phyloP scores from a whole-genome alignment of 2,888 invertebrate genomes.

The Ditula angustiorana region DNA sequence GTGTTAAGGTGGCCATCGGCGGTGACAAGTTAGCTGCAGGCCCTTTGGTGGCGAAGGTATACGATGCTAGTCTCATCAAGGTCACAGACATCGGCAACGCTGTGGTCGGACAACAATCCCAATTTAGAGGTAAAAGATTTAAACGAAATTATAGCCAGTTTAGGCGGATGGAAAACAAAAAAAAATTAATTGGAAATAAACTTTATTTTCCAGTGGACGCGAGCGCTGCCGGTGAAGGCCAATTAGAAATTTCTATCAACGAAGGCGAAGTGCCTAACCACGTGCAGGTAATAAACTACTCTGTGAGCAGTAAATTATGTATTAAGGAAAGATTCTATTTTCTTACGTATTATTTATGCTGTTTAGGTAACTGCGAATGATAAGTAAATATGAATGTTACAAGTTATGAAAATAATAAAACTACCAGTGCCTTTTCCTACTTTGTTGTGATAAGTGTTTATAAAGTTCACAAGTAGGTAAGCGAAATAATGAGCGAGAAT shows the following conservation, averaged over 20 bases:
- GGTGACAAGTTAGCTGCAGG: slow-evolving; percentile 96
- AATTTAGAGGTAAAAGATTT: slow-evolving; percentile 92
- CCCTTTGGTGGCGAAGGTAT: slow-evolving; percentile 96
- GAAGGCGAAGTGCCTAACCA: slow-evolving; percentile 99
- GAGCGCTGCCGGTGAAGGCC: slow-evolving; percentile 99
- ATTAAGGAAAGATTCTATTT: too few species aligned
- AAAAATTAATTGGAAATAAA: not conserved
- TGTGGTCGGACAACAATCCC: slow-evolving; percentile 97
- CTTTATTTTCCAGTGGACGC: slow-evolving; percentile 93
- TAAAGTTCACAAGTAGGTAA: too few species aligned
- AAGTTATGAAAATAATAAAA: too few species aligned
- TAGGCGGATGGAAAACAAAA: not conserved
- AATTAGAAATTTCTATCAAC: slow-evolving; percentile 99
- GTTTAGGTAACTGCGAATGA: too few species aligned
- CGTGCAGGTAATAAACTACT: slow-evolving; percentile 88
- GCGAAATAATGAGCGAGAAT: too few species aligned
- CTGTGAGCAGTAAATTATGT: not conserved
- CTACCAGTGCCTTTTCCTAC: too few species aligned
- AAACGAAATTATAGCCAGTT: not conserved
- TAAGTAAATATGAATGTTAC: too few species aligned
- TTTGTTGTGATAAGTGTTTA: too few species aligned
- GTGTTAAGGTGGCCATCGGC: slow-evolving; percentile 87
- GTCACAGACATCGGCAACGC: slow-evolving; percentile 97
- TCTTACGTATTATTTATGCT: too few species aligned
- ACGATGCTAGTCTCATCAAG: slow-evolving; percentile 96